A percentile compares a stretch with the other conserved stretches of the same genome.
phyloP scores from a whole-genome alignment of 2,113 vertebrate species.

The Scalopus aquaticus region DNA sequence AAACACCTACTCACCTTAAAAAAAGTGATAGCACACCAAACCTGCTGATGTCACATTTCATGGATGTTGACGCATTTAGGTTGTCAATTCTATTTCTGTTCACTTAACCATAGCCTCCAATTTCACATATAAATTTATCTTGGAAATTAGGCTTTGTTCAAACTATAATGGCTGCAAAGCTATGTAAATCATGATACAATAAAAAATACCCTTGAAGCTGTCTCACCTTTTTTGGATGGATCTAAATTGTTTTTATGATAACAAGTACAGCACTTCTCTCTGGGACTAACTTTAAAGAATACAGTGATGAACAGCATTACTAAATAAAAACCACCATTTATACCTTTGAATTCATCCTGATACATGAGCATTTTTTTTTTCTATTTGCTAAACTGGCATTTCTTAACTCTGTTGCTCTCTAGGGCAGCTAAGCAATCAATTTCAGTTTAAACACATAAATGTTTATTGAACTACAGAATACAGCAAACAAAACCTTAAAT shows the following conservation, averaged over 20 bases:
- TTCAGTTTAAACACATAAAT: conserved; percentile 61
- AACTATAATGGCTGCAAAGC: conserved; percentile 47
- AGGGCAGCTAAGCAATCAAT: conserved; percentile 46
- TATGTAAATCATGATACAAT: conserved; percentile 24
- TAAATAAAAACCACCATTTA: not conserved
- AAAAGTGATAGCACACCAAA: conserved; percentile 35
- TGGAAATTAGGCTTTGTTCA: conserved; percentile 69
- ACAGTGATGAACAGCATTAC: not conserved
- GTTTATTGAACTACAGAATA: conserved; percentile 50
- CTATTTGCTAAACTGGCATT: conserved; percentile 2
- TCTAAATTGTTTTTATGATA: conserved; percentile 20
- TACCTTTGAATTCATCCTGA: conserved; percentile 48
- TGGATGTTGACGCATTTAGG: conserved; percentile 65
- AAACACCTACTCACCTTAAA: conserved; percentile 72
- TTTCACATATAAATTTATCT: conserved; percentile 54
- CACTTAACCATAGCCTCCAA: conserved; percentile 60
- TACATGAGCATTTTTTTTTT: conserved; percentile 25
- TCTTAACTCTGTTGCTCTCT: conserved; percentile 50
- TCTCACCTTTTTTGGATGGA: not conserved
- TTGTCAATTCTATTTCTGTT: conserved; percentile 76
- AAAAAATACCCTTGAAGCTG: conserved; percentile 55
- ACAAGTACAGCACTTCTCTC: not conserved
- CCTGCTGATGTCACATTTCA: conserved; percentile 66
- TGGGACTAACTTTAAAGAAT: not conserved
- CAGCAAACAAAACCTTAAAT: conserved; percentile 36